Evolutionary conservation across 2,797 vertebrate species (phyloP), one percentile per base, ranked within the genome.

Genomic region (Brachymystax lenok): DNA sequence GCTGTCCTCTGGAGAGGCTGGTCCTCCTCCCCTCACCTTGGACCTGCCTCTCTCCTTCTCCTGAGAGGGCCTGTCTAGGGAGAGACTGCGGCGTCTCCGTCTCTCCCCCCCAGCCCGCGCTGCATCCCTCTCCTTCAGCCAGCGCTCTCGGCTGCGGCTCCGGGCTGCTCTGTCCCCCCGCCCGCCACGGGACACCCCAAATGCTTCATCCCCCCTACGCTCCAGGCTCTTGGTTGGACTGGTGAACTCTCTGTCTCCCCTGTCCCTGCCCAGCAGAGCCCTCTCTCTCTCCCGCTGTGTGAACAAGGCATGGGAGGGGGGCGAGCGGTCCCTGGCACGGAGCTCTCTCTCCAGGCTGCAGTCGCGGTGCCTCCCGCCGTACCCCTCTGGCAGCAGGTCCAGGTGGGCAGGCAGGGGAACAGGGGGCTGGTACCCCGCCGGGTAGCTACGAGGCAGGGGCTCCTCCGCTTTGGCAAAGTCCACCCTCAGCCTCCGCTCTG

Each of bases 381-480:
- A 99, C 0, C 95, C 92, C 0, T 99, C 98, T 0, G 95, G 88
- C 0, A 98, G 92, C 16, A 97, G 86, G 12, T 99, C 97, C 0
- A 95, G 98, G 86, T 96, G 96, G 61, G 96, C 80, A 82, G 94
- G 86, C 5, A 87, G 93, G 0, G 93, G 90, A 0, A 93, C 89
- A 0, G 95, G 94, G 0, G 96, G 95, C 83, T 94, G 96, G 91
- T 97, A 97, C 61, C 95, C 96, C 7, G 95, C 93, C 0, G 97
- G 96, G 69, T 98, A 99, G 0, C 94, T 91, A 1, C 97, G 95
- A 24, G 59, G 21, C 0, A 90, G 83, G 0, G 94, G 94, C 82
- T 99, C 98, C 92, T 99, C 98, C 0, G 96, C 96, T 83, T 98
- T 99, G 73, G 98, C 98, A 76, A 99, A 99, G 91, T 99, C 98